A percentile compares a stretch with the other conserved stretches of the same genome.
phyloP scores from a whole-genome alignment of 1,140 invertebrate genomes.

The Drosophila sp. region DNA sequence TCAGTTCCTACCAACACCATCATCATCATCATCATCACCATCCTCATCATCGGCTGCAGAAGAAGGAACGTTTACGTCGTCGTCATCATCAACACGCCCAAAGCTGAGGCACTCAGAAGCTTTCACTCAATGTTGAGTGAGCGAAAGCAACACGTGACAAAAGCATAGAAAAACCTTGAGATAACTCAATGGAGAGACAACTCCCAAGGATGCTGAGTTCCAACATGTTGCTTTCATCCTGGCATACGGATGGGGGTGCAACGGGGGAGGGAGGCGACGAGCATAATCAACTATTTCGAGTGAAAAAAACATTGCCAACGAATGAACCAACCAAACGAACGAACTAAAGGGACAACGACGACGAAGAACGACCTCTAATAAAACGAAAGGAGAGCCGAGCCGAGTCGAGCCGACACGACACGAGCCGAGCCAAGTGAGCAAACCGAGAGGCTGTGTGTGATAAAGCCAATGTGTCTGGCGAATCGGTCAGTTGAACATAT shows the following conservation, averaged over 20 bases:
- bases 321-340: slow-evolving; percentile 24
- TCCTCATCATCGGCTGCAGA: slow-evolving; percentile 5
- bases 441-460: slow-evolving; percentile 58
- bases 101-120: slow-evolving; percentile 39
- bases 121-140: slow-evolving; percentile 36
- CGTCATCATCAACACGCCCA: slow-evolving; percentile 52
- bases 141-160: slow-evolving; percentile 71
- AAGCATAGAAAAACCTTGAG: slow-evolving; percentile 33
- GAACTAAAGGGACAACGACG: neutral
- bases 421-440: slow-evolving; percentile 14
- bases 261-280: neutral
- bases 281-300: neutral
- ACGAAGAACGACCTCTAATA: neutral
- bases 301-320: slow-evolving; percentile 21
- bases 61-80: slow-evolving; percentile 30
- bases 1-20: slow-evolving; percentile 38
- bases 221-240: slow-evolving; percentile 55
- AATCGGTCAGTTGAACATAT: slow-evolving; percentile 79
- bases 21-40: slow-evolving; percentile 37
- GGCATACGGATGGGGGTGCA: neutral
- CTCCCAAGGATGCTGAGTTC: slow-evolving; percentile 60
- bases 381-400: neutral
- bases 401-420: slow-evolving; percentile 19
- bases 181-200: slow-evolving; percentile 26
- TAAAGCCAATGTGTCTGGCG: slow-evolving; percentile 54